These are phyloP conservation scores for Sebastes reedi DNA, from an alignment of 2,797 vertebrate genomes.

Conservation along the genomic window DNA sequence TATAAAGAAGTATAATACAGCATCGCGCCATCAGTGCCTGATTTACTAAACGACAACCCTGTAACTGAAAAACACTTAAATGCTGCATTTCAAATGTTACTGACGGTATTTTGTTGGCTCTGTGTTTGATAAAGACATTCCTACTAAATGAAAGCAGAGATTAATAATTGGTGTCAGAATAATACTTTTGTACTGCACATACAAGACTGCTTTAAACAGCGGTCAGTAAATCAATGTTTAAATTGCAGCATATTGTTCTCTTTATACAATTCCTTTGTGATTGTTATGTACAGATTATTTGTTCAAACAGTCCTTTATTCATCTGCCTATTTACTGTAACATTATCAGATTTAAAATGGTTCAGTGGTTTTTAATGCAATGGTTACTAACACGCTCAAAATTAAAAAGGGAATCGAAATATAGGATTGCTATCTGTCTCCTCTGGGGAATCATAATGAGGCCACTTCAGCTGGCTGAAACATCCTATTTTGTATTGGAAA, in stretches of 20 bases:
- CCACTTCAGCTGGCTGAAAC: background rate
- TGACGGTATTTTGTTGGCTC: too few relatives aligned
- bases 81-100: too few relatives aligned
- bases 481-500: background rate
- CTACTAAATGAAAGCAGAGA: background rate
- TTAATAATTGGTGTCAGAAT: background rate
- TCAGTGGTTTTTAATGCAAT: background rate
- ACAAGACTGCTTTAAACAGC: background rate
- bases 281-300: background rate
- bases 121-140: background rate
- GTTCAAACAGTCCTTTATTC: background rate
- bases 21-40: too few relatives aligned
- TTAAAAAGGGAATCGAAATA: background rate
- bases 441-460: background rate
- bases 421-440: background rate
- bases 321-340: background rate
- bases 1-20: too few relatives aligned
- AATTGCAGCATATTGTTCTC: background rate
- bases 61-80: too few relatives aligned
- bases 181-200: background rate
- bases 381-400: background rate
- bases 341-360: too few relatives aligned
- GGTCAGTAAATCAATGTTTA: background rate
- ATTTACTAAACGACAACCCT: too few relatives aligned
- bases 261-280: background rate